Percentiles rank a stretch among this genome's conserved stretches.
phyloP scores from a whole-genome alignment of 2,113 vertebrate species.

The Salminus brasiliensis region DNA sequence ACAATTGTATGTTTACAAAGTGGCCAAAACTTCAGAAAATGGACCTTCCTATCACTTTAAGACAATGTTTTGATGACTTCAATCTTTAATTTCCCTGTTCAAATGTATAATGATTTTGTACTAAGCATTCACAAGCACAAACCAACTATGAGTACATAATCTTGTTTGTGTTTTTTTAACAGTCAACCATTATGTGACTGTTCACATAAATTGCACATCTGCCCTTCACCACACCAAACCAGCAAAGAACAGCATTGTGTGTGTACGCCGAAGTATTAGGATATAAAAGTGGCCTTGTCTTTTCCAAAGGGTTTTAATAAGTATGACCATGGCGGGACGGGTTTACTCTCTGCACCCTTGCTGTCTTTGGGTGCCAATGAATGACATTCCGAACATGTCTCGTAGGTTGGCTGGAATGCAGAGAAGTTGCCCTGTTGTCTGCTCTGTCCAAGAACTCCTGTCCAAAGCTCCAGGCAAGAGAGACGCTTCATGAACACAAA shows the following conservation, averaged over 20 bases:
- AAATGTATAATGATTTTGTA: too few species aligned
- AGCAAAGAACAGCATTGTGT: slow-evolving; percentile 50
- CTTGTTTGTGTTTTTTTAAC: slow-evolving; percentile 10
- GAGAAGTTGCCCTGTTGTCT: slow-evolving; percentile 56
- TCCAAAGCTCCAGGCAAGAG: slow-evolving; percentile 50
- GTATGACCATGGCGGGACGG: slow-evolving; percentile 53
- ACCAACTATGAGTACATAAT: not conserved
- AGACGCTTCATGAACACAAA: slow-evolving; percentile 66
- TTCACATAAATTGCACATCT: slow-evolving; percentile 51
- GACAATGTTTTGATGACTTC: not conserved
- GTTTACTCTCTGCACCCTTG: slow-evolving; percentile 55
- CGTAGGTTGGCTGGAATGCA: slow-evolving; percentile 69
- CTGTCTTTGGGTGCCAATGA: slow-evolving; percentile 49
- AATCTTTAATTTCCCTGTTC: not conserved
- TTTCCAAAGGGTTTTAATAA: slow-evolving; percentile 50
- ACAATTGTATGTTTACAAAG: too few species aligned
- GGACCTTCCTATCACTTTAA: not conserved
- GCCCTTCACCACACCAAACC: slow-evolving; percentile 53
- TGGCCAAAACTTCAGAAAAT: not conserved
- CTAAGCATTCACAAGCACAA: not conserved
- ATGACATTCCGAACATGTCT: slow-evolving; percentile 64
- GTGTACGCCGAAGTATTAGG: slow-evolving; percentile 46
- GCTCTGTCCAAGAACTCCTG: slow-evolving; percentile 58
- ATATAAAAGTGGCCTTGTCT: slow-evolving; percentile 59
- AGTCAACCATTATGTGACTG: not conserved